A percentile compares a stretch with the other conserved stretches of the same genome.
Conservation (phyloP, 2,113 vertebrate genomes). For the Carettochelys insculpta region DNA sequence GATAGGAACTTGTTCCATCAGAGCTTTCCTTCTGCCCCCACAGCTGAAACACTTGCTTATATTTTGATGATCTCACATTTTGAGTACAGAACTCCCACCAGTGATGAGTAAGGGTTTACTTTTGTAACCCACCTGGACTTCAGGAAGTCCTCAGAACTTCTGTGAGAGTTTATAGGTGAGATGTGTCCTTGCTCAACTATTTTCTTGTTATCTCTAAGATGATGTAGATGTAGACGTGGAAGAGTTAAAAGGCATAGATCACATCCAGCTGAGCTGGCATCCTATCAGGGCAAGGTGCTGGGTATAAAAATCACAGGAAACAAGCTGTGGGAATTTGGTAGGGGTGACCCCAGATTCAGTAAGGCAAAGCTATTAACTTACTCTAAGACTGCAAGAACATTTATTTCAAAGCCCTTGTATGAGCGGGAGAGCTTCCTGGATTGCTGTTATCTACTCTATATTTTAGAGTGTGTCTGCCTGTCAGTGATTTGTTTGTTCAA, state of each 20-base stretch:
- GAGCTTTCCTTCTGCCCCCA: background rate
- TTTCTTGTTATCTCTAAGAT: background rate
- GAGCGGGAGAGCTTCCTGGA: background rate
- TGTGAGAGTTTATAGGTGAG: background rate
- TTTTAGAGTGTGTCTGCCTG: no score
- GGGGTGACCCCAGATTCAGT: accelerated
- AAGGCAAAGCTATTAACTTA: accelerated
- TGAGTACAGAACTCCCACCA: background rate
- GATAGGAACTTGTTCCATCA: background rate
- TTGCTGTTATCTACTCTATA: background rate
- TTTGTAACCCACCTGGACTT: background rate
- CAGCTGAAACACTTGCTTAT: background rate
- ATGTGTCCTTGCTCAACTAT: background rate
- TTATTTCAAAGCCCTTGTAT: background rate
- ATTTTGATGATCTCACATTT: background rate
- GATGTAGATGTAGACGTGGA: background rate
- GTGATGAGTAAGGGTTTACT: background rate
- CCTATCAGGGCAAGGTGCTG: background rate
- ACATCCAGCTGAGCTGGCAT: background rate
- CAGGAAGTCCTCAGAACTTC: background rate
- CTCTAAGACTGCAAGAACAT: background rate
- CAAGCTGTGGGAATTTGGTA: background rate
- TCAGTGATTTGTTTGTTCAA: no score
- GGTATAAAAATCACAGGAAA: background rate
- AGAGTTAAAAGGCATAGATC: background rate